Evolutionary conservation across 2,797 vertebrate genomes (phyloP).

Genomic region (Orestias chungarensis): DNA sequence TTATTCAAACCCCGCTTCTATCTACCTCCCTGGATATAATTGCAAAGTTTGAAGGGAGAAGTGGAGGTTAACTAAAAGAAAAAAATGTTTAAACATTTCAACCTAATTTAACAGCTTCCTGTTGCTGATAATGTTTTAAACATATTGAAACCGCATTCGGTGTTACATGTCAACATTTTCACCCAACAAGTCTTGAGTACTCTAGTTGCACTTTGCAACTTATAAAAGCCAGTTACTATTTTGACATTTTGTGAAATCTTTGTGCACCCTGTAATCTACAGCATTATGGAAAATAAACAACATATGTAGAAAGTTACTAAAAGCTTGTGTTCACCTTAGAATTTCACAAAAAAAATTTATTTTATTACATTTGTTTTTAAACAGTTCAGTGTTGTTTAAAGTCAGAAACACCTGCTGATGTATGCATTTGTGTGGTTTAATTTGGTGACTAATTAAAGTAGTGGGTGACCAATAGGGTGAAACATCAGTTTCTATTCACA

Average conservation of each 20-base stretch:
- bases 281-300: neutral
- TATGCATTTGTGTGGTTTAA: slow-evolving; percentile 50
- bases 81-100: neutral
- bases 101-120: neutral
- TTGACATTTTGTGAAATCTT: neutral
- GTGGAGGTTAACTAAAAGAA: too few relatives aligned
- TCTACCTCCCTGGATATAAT: too few relatives aligned
- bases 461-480: slow-evolving; percentile 69
- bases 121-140: neutral
- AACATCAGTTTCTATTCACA: slow-evolving; percentile 74
- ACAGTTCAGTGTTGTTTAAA: neutral
- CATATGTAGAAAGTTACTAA: neutral
- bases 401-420: neutral
- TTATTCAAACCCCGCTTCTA: too few relatives aligned
- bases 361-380: too few relatives aligned
- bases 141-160: too few relatives aligned
- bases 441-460: slow-evolving; percentile 84
- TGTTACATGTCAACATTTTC: too few relatives aligned
- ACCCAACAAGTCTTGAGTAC: neutral
- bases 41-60: too few relatives aligned
- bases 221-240: neutral
- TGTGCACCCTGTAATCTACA: neutral
- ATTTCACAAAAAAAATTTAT: too few relatives aligned
- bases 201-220: neutral
- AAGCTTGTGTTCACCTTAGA: too few relatives aligned